phyloP scores from a whole-genome alignment of 2,797 vertebrate genomes.

The Sebastolobus alascanus region DNA sequence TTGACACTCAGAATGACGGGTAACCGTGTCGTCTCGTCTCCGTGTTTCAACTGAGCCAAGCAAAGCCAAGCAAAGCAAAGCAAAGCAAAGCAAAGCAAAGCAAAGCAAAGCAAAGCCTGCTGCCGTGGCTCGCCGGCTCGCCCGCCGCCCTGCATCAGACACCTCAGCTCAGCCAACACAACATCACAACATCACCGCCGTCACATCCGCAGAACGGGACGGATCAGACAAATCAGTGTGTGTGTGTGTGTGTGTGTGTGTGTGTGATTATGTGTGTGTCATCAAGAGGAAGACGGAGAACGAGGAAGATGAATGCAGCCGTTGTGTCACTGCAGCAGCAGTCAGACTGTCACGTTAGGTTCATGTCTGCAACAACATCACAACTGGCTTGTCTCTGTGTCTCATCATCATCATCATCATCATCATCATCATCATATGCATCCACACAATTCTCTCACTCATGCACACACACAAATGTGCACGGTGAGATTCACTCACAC shows the following conservation, averaged over 20 bases:
- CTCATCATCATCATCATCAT: slow-evolving; percentile 34
- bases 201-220: slow-evolving; percentile 41
- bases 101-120: slow-evolving; percentile 30
- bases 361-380: slow-evolving; percentile 52
- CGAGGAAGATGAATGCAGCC: slow-evolving; percentile 12
- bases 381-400: slow-evolving; percentile 49
- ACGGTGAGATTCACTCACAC: not conserved
- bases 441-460: not conserved
- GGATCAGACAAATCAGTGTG: slow-evolving; percentile 24
- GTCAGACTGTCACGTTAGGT: slow-evolving; percentile 70
- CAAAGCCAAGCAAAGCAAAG: no score
- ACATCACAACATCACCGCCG: slow-evolving; percentile 35
- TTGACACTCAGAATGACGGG: slow-evolving; percentile 52
- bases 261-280: slow-evolving; percentile 22
- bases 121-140: slow-evolving; percentile 2
- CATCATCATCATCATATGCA: slow-evolving; percentile 17
- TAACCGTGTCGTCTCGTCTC: slow-evolving; percentile 56
- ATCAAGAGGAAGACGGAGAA: slow-evolving; percentile 1
- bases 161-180: slow-evolving; percentile 18
- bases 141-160: slow-evolving; percentile 53
- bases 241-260: not conserved
- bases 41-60: slow-evolving; percentile 44
- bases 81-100: no score
- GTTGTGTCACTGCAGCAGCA: slow-evolving; percentile 24
- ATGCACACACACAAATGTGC: slow-evolving; percentile 1